phyloP scores from a whole-genome alignment of 2,113 vertebrate species.

The Dromaius novaehollandiae region DNA sequence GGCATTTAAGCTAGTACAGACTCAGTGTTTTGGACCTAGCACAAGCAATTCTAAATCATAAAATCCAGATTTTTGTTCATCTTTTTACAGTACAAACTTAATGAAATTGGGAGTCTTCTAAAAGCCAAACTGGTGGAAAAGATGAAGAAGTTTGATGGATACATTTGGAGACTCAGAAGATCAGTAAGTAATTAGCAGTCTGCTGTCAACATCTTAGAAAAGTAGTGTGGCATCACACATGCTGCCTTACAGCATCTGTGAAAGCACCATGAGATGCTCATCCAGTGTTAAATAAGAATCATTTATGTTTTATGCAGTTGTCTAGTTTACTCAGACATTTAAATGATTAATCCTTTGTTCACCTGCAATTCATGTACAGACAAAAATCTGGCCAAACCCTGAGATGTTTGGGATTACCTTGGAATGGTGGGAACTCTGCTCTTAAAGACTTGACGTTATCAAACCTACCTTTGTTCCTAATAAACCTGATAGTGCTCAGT shows the following conservation, averaged over 20 bases:
- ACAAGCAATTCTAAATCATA: not conserved
- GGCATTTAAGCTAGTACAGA: not conserved
- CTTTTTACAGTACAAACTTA: constrained; percentile 70
- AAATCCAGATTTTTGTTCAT: not conserved
- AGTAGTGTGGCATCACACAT: not conserved
- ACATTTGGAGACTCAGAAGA: constrained; percentile 50
- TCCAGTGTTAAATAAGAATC: not conserved
- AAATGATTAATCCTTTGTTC: not conserved
- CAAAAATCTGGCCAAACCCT: not conserved
- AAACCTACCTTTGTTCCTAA: not conserved
- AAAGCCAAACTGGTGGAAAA: constrained; percentile 72
- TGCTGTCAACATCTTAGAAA: not conserved
- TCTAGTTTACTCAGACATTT: not conserved
- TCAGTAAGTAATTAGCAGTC: constrained; percentile 24
- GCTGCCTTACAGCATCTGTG: not conserved
- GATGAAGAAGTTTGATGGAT: constrained; percentile 68
- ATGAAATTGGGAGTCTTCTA: constrained; percentile 69
- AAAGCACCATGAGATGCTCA: not conserved
- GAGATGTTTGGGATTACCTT: not conserved
- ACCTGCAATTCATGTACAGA: not conserved
- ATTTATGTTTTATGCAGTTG: not conserved
- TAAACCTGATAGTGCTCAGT: not conserved
- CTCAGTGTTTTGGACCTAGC: not conserved
- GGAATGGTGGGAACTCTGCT: not conserved
- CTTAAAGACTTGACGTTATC: not conserved